These are phyloP conservation scores for Drosophila picticornis DNA, from an alignment of 2,888 invertebrate species.

Conservation along the genomic window DNA sequence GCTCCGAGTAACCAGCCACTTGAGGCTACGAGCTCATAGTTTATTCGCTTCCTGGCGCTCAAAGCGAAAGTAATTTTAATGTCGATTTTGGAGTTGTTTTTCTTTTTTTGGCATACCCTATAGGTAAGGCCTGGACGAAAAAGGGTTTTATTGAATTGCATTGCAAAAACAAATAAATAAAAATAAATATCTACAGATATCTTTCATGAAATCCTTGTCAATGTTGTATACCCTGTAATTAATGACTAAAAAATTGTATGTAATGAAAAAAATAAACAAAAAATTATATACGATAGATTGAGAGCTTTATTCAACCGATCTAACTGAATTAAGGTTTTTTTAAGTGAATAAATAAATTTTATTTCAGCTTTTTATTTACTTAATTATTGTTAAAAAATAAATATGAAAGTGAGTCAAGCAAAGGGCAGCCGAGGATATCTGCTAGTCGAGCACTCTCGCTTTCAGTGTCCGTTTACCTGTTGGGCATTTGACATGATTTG, in stretches of 20 bases:
- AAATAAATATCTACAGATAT: not conserved
- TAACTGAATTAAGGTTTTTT: not conserved
- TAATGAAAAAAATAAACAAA: not conserved
- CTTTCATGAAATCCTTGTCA: not conserved
- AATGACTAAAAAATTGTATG: not conserved
- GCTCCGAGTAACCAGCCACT: constrained; percentile 12
- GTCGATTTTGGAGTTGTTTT: not conserved
- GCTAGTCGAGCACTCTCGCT: not conserved
- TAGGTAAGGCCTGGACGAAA: not conserved
- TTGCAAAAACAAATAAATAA: not conserved
- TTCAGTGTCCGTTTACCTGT: not conserved
- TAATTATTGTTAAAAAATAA: not conserved
- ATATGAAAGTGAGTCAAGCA: not conserved
- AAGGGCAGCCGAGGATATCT: constrained; percentile 5
- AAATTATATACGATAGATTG: not conserved
- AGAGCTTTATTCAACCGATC: not conserved
- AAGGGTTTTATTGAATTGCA: not conserved
- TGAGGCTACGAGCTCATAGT: constrained; percentile 13
- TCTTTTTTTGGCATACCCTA: constrained; percentile 16
- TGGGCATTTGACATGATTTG: constrained; percentile 18
- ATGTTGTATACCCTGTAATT: not conserved
- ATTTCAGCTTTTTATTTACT: not conserved
- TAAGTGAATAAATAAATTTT: not conserved
- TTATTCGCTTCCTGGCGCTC: constrained; percentile 50
- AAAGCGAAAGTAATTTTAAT: constrained; percentile 33